A percentile compares a stretch with the other conserved stretches of the same genome.
phyloP scores from a whole-genome alignment of 2,113 vertebrate genomes.

The Melozone crissalis region DNA sequence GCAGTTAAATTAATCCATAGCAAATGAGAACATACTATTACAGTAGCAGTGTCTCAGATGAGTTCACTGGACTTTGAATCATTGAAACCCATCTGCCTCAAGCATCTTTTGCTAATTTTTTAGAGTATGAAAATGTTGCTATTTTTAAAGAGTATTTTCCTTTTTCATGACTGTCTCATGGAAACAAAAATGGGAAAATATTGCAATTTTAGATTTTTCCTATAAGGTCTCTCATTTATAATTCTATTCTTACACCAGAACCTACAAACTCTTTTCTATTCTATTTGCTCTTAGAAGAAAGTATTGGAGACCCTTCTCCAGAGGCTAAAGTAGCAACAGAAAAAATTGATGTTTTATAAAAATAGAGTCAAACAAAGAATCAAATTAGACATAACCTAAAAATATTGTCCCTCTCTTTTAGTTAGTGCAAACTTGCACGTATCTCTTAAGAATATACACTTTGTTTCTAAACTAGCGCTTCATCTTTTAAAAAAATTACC shows the following conservation, averaged over 20 bases:
- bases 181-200: neutral
- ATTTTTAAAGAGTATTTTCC: neutral
- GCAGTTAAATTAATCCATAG: neutral
- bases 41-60: neutral
- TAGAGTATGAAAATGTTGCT: neutral
- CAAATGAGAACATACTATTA: neutral
- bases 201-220: neutral
- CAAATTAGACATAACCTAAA: neutral
- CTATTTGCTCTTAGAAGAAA: neutral
- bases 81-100: accelerated
- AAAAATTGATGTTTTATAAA: neutral
- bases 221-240: neutral
- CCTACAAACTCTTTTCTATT: neutral
- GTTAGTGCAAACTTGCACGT: neutral
- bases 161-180: neutral
- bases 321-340: neutral
- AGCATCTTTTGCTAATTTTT: neutral
- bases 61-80: neutral
- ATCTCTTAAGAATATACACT: neutral
- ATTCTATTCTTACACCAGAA: neutral
- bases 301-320: neutral
- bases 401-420: neutral
- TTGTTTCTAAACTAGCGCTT: neutral
- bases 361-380: neutral
- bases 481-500: constrained; percentile 1